Percentiles rank a stretch among this genome's conserved stretches.
Conservation (phyloP, 2,113 vertebrate species). For the Chunga burmeisteri region DNA sequence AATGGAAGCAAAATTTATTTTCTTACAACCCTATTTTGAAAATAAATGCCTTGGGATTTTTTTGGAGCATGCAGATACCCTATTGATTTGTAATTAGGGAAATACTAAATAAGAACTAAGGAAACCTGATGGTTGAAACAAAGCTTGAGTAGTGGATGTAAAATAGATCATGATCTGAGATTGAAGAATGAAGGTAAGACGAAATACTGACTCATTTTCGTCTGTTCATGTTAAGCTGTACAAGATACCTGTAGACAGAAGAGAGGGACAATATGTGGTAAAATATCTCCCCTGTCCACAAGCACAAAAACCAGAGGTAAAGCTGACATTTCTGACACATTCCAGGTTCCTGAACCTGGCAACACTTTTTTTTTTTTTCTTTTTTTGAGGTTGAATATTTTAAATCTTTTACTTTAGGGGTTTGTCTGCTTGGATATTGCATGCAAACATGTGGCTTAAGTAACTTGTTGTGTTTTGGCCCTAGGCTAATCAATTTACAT, state of each 20-base stretch:
- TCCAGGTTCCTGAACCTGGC: not conserved
- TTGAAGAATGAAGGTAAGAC: not conserved
- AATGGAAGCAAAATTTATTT: not conserved
- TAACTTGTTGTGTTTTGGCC: constrained; percentile 1
- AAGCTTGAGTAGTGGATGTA: not conserved
- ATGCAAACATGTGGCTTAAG: not conserved
- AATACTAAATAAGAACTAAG: not conserved
- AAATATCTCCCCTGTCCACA: not conserved
- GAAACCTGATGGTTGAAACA: not conserved
- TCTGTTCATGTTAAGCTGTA: not conserved
- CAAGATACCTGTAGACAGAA: not conserved
- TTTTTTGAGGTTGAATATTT: not conserved
- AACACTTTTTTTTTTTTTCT: not conserved
- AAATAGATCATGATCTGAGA: not conserved
- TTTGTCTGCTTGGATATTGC: not conserved
- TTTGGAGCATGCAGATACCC: not conserved
- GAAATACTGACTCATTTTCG: not conserved
- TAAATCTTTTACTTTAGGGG: not conserved
- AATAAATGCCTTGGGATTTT: not conserved
- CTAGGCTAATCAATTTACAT: not conserved
- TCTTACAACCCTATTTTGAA: not conserved
- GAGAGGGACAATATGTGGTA: not conserved
- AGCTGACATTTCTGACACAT: not conserved
- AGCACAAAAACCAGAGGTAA: not conserved
- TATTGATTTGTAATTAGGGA: not conserved